Conservation (phyloP, 2,797 vertebrate species). For the Cyclura pinguis region DNA sequence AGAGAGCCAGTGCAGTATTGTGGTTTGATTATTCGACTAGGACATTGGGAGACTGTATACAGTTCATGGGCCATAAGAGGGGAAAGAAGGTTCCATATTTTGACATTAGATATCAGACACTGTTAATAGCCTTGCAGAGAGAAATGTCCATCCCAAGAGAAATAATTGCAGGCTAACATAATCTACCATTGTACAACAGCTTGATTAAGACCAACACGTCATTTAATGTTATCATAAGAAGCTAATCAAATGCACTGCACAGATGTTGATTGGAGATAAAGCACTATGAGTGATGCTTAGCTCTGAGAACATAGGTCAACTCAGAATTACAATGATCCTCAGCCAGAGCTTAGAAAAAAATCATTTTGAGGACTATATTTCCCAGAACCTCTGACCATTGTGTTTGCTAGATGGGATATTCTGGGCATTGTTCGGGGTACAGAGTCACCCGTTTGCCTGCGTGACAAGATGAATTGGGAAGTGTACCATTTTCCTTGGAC, state of each 20-base stretch:
- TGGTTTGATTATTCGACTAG: too few relatives aligned
- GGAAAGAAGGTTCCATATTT: not conserved
- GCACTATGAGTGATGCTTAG: not conserved
- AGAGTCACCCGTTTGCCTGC: too few relatives aligned
- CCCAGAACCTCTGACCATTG: too few relatives aligned
- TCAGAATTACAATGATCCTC: not conserved
- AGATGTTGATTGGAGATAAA: not conserved
- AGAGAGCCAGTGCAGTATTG: too few relatives aligned
- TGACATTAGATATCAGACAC: constrained; percentile 7
- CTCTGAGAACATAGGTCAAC: not conserved
- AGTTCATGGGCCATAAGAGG: not conserved
- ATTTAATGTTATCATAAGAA: not conserved
- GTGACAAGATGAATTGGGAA: too few relatives aligned
- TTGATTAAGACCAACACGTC: not conserved
- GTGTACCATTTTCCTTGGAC: too few relatives aligned
- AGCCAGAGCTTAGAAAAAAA: too few relatives aligned
- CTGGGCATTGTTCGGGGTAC: too few relatives aligned
- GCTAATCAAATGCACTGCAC: constrained; percentile 1
- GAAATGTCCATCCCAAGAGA: not conserved
- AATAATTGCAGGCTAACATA: not conserved
- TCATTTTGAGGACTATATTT: too few relatives aligned
- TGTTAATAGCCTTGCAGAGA: not conserved
- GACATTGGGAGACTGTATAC: not conserved
- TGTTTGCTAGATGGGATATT: too few relatives aligned
- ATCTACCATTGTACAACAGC: not conserved